Evolutionary conservation across 2,888 invertebrate genomes (phyloP).

Genomic region (Autographa pulchrina): DNA sequence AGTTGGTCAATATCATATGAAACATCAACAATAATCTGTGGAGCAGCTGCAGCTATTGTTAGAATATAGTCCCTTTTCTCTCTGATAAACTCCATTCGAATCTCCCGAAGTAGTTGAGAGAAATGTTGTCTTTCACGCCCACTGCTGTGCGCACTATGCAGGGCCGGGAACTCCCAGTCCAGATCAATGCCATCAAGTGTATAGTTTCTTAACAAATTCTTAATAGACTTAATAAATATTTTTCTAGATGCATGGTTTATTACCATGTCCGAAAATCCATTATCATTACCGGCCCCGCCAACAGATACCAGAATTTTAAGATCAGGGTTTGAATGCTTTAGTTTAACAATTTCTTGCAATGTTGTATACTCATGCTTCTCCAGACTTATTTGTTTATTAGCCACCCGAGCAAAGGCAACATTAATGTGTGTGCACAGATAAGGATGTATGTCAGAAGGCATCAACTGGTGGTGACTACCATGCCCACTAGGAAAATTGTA

Average conservation of each 20-base stretch:
- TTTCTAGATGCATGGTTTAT: constrained; percentile 92
- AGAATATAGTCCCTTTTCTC: constrained; percentile 90
- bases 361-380: constrained; percentile 77
- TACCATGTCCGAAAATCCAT: constrained; percentile 93
- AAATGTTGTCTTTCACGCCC: constrained; percentile 92
- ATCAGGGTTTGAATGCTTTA: constrained; percentile 90
- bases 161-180: constrained; percentile 96
- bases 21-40: constrained; percentile 92
- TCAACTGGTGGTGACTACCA: constrained; percentile 72
- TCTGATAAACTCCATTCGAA: constrained; percentile 91
- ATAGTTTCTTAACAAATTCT: constrained; percentile 85
- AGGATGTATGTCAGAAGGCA: constrained; percentile 91
- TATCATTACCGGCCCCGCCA: constrained; percentile 90
- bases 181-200: constrained; percentile 93
- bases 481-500: constrained; percentile 89
- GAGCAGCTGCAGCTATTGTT: constrained; percentile 94
- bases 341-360: constrained; percentile 80
- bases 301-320: constrained; percentile 94
- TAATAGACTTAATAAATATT: constrained; percentile 89
- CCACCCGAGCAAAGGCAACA: constrained; percentile 92
- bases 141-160: constrained; percentile 67
- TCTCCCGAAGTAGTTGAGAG: constrained; percentile 92
- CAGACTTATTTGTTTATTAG: constrained; percentile 90
- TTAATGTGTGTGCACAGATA: constrained; percentile 95
- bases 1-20: constrained; percentile 94